Evolutionary conservation across 1,140 invertebrate genomes (phyloP), one percentile per base, ranked within the genome.

Genomic region (Lepeophtheirus salmonis): DNA sequence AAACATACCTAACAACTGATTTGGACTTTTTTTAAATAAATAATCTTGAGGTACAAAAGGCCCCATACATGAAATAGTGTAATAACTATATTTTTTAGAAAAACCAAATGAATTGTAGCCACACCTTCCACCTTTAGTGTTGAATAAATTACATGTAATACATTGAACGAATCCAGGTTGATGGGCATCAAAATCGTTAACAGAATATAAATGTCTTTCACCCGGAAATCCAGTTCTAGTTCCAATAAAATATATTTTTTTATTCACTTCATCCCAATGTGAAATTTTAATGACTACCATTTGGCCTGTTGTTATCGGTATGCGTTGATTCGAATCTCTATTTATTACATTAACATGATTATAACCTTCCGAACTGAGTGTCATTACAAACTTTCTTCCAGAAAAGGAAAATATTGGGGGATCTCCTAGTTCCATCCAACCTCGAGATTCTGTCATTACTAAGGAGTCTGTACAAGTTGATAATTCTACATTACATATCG

Each of bases 251-350:
- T 74, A 77, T 10, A 88, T 76, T 54, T 75, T 68, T 62, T 80
- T 72, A 49, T 76, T 75, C 23, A 78, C 70, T 60, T 80, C 69
- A 66, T 89, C 81, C 82, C 84, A 90, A 20, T 78, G 75, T 1
- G 88, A 70, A 62, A 95, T 83, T 65, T 82, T 78, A 6, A 78
- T 80, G 16, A 92, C 87, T 60, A 83, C 81, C 68, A 79, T 84
- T 61, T 76, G 75, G 22, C 84, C 85, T 22, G 74, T 75, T 52
- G 84, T 89, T 51, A 89, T 70, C 50, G 81, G 78, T 12, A 66
- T 67, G 60, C 68, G 65, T 64, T 61, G 59, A 23, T 61, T 55
- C 3, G 50, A 50, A 24, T 61, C 59, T 53, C 59, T 49, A 22
- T 55, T 25, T 12, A 59, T 50, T 2, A 59, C 48, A 50, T 59